Evolutionary conservation across 2,888 invertebrate species (phyloP), one percentile per base, ranked within the genome.

Genomic region (Uropetala carovei): DNA sequence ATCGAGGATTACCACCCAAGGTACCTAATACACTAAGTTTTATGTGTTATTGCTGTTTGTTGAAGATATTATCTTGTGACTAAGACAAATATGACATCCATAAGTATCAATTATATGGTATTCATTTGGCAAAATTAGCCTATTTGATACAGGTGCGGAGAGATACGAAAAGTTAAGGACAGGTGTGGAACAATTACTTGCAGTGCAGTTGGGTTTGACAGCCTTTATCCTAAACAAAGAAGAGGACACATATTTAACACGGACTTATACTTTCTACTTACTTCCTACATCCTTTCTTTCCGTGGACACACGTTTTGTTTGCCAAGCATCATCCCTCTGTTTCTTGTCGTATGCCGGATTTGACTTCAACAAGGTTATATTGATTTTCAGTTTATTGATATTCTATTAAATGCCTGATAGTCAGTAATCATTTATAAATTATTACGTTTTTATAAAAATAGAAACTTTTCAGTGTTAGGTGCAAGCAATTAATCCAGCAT

Each of bases 141-240:
- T 97, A 92, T 97, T 97, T 94, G 97, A 97, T 94, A 95, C 95
- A 18, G 94, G 95, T 8, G 94, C 94, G 58, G 95, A 96, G 92
- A 94, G 97, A 86, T 97, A 97, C 94, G 92, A 93, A n/a, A 96
- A 96, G 93, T 93, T 96, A 8, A 95, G 95, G 92, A 94, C 94
- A 92, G 95, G 95, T 93, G 95, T 96, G 43, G 94, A 95, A 86
- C 94, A 95, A 60, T 96, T 96, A 94, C 95, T 96, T 92, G 96
- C 97, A 93, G 95, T 97, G 0, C 97, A 98, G 95, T 95, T 97
- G 93, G 98, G 97, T 0, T 94, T 98, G 13, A 96, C 97, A 3
- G 95, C 96, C 93, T 97, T 97, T 94, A 95, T 95, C 85, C 97
- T 96, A 94, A 95, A 96, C 92, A 94, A 96, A 92, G 95, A 96